Percentiles rank a stretch among this genome's conserved stretches.
Conservation (phyloP, 2,113 vertebrate species). For the Indicator maculatus region DNA sequence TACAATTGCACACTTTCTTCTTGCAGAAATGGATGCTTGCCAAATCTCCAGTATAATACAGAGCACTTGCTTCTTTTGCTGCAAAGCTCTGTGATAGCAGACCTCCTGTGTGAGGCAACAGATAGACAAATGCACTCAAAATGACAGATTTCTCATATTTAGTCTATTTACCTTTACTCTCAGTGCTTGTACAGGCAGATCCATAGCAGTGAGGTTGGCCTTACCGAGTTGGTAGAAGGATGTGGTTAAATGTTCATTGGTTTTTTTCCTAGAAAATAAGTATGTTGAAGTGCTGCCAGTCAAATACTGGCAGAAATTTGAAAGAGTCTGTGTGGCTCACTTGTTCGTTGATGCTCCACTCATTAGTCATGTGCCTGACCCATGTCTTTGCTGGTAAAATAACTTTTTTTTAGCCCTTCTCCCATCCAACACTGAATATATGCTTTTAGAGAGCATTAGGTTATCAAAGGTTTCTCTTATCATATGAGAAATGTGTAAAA, state of each 20-base stretch:
- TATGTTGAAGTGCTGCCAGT: neutral
- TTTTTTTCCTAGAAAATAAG: neutral
- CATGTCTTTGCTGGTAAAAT: neutral
- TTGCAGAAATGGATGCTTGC: neutral
- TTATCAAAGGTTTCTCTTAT: neutral
- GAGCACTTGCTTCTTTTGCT: neutral
- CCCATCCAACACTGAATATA: neutral
- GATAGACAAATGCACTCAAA: neutral
- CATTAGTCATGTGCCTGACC: accelerated
- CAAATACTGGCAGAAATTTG: neutral
- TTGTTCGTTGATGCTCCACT: neutral
- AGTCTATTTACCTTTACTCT: neutral
- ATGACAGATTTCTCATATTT: constrained; percentile 22
- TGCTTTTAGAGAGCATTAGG: neutral
- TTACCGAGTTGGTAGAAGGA: constrained; percentile 9
- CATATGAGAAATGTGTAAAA: neutral
- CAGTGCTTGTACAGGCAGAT: constrained; percentile 24
- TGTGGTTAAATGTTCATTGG: neutral
- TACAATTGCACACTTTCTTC: neutral
- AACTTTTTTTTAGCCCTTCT: neutral
- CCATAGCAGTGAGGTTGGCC: neutral
- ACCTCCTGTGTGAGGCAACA: neutral
- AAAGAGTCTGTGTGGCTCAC: neutral
- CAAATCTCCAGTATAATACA: neutral
- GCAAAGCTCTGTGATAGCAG: neutral